Evolutionary conservation across 2,113 vertebrate genomes (phyloP).

Genomic region (Pteruthius melanotis): DNA sequence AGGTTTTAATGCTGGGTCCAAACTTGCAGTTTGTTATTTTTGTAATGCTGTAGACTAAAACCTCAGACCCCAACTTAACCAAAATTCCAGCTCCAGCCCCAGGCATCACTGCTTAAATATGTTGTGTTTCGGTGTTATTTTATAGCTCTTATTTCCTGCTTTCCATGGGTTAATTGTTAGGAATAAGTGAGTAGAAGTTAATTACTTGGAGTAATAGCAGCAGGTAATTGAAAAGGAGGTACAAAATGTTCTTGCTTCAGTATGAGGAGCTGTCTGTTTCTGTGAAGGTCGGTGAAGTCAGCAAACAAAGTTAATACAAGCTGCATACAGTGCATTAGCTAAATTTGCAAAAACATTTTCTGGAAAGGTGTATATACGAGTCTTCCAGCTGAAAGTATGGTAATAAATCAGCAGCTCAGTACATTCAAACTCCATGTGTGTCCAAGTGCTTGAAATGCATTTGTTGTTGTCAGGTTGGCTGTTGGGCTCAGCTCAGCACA

Average conservation of each 20-base stretch:
- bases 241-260: not conserved
- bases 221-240: not conserved
- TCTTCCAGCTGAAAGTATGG: not conserved
- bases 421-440: not conserved
- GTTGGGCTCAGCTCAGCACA: constrained; percentile 4
- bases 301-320: not conserved
- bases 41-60: not conserved
- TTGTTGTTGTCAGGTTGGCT: constrained; percentile 13
- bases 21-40: not conserved
- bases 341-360: constrained; percentile 17
- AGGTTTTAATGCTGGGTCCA: not conserved
- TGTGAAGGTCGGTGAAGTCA: not conserved
- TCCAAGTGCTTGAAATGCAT: not conserved
- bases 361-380: not conserved
- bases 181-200: not conserved
- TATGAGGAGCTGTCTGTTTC: not conserved
- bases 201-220: not conserved
- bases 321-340: not conserved
- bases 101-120: not conserved
- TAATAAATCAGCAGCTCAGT: not conserved
- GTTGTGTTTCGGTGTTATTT: not conserved
- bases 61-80: not conserved
- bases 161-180: not conserved
- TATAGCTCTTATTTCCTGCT: not conserved
- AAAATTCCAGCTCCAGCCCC: not conserved